Conservation (phyloP, 1,140 invertebrate species). For the Maconellicoccus hirsutus region DNA sequence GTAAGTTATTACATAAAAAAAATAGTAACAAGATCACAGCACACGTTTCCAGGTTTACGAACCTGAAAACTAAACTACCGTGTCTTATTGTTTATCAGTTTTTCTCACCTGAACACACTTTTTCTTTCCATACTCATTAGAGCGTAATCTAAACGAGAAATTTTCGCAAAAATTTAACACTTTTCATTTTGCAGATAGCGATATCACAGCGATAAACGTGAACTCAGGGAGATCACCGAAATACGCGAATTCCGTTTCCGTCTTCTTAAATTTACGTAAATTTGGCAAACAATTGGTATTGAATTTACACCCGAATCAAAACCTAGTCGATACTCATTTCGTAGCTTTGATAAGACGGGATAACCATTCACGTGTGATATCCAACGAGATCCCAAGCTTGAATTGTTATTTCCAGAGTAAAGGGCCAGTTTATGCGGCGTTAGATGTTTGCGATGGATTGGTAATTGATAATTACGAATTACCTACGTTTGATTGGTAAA, state of each 20-base stretch:
- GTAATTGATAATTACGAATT: conserved; percentile 24
- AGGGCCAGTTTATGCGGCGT: conserved; percentile 28
- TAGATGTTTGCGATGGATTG: conserved; percentile 31
- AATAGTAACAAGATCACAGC: not conserved
- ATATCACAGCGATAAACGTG: not conserved
- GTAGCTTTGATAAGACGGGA: conserved; percentile 24
- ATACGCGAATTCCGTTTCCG: not conserved
- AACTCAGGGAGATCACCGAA: not conserved
- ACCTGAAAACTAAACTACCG: conserved; percentile 12
- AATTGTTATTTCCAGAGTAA: conserved; percentile 30
- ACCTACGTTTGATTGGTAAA: not conserved
- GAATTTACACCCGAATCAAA: conserved; percentile 22
- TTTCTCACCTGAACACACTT: not conserved
- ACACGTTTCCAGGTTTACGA: not conserved
- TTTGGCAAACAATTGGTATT: conserved; percentile 24
- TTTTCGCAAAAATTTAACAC: too few species aligned
- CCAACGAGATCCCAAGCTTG: not conserved
- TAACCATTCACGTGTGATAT: conserved; percentile 21
- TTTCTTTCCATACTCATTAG: conserved; percentile 17
- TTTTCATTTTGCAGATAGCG: not conserved
- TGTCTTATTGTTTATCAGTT: conserved; percentile 6
- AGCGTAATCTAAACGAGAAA: too few species aligned
- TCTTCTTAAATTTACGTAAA: not conserved
- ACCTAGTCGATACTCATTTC: conserved; percentile 27
- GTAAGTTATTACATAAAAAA: too few species aligned